These are phyloP conservation scores for Orius insidiosus DNA, from an alignment of 1,140 invertebrate species.

Conservation along the genomic window DNA sequence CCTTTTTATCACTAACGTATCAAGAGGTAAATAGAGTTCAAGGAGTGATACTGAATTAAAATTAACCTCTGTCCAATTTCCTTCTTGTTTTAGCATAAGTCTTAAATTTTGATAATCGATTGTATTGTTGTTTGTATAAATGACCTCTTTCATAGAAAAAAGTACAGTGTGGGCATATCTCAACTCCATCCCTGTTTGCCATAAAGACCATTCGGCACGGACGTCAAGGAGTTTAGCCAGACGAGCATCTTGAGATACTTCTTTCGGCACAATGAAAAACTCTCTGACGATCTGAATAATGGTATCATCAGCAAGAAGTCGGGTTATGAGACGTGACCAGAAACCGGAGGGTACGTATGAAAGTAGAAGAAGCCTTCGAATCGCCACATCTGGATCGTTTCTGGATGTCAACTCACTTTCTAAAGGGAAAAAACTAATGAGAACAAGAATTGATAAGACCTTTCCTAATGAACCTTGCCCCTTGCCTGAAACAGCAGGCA, in stretches of 20 bases:
- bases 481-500: too few species aligned
- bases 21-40: slow-evolving; percentile 71
- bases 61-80: slow-evolving; percentile 68
- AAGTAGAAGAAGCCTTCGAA: slow-evolving; percentile 62
- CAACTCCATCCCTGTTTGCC: slow-evolving; percentile 87
- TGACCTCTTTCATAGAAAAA: slow-evolving; percentile 69
- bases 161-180: slow-evolving; percentile 62
- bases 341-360: slow-evolving; percentile 97
- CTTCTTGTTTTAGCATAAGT: slow-evolving; percentile 60
- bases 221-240: slow-evolving; percentile 42
- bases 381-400: slow-evolving; percentile 33
- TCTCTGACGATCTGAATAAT: slow-evolving; percentile 63
- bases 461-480: too few species aligned
- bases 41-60: slow-evolving; percentile 65
- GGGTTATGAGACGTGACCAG: slow-evolving; percentile 85
- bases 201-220: slow-evolving; percentile 79
- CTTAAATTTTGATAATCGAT: slow-evolving; percentile 28
- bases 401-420: slow-evolving; percentile 27
- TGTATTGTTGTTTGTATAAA: slow-evolving; percentile 35
- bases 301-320: slow-evolving; percentile 77
- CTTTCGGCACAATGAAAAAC: slow-evolving; percentile 44
- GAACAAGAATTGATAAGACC: too few species aligned
- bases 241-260: slow-evolving; percentile 44
- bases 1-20: slow-evolving; percentile 52
- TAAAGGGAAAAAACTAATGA: too few species aligned